A percentile compares a stretch with the other conserved stretches of the same genome.
Conservation (phyloP, 1,140 invertebrate genomes). For the Drosophila hydei region DNA sequence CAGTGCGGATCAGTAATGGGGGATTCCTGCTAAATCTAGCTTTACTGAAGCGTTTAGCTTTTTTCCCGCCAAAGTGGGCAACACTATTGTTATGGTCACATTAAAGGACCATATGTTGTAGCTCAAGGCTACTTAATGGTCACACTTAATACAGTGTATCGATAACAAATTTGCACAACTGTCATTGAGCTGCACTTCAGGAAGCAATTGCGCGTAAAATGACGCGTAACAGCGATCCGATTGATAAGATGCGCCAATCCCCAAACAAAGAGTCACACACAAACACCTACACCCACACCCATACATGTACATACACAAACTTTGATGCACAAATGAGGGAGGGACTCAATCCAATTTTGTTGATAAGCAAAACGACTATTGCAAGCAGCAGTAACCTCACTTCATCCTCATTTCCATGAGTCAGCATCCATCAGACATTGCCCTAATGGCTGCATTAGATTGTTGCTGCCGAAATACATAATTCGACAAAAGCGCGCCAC, state of each 20-base stretch:
- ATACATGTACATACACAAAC: conserved; percentile 6
- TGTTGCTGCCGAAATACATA: conserved; percentile 9
- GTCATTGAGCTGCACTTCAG: conserved; percentile 65
- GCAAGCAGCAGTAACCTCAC: conserved; percentile 2
- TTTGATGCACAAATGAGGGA: not conserved
- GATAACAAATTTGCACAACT: conserved; percentile 36
- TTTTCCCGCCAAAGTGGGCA: not conserved
- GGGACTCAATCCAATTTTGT: conserved; percentile 14
- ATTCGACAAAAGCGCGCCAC: conserved; percentile 29
- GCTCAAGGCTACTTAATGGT: not conserved
- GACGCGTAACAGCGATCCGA: conserved; percentile 15
- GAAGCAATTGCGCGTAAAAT: conserved; percentile 30
- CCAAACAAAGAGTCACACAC: conserved; percentile 9
- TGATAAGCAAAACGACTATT: conserved; percentile 30
- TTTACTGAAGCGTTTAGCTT: no score
- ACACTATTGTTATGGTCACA: not conserved
- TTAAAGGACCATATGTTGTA: not conserved
- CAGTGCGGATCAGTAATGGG: no score
- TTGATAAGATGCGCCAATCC: conserved; percentile 12
- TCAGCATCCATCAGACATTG: conserved; percentile 29
- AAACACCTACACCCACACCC: conserved; percentile 4
- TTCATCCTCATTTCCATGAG: conserved; percentile 9
- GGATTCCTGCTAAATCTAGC: no score
- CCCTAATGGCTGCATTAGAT: conserved; percentile 20
- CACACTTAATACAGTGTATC: conserved; percentile 21